phyloP scores from a whole-genome alignment of 2,113 vertebrate genomes.

The Engystomops pustulosus region DNA sequence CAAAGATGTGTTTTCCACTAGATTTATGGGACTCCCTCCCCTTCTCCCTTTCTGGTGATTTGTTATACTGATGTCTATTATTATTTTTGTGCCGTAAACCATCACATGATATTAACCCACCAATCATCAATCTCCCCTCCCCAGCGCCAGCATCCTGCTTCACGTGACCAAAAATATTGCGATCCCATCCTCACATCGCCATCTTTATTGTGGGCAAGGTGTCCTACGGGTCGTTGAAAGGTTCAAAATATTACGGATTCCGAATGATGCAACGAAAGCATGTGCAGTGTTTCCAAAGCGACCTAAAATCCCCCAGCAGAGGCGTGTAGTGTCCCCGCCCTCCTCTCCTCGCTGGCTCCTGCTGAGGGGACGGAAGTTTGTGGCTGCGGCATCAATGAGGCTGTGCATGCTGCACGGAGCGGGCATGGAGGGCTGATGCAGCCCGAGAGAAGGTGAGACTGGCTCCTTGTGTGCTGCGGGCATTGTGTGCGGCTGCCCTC shows the following conservation, averaged over 20 bases:
- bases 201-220: constrained; percentile 24
- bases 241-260: neutral
- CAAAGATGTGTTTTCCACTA: too few species aligned
- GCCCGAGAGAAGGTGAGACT: neutral
- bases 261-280: neutral
- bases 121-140: neutral
- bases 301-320: constrained; percentile 13
- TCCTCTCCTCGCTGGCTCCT: neutral
- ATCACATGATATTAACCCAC: neutral
- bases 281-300: constrained; percentile 19
- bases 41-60: too few species aligned
- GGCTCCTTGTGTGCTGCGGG: too few species aligned
- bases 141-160: neutral
- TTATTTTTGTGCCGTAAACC: too few species aligned
- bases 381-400: constrained; percentile 43
- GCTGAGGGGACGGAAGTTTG: constrained; percentile 30
- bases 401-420: neutral
- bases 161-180: neutral
- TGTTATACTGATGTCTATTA: too few species aligned
- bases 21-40: too few species aligned
- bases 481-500: too few species aligned
- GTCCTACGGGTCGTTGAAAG: neutral
- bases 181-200: neutral
- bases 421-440: neutral
- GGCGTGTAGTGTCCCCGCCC: constrained; percentile 20